Percentiles rank a stretch among this genome's conserved stretches.
Evolutionary conservation across 2,113 vertebrate species (phyloP).

Genomic region (Tautogolabrus adspersus): DNA sequence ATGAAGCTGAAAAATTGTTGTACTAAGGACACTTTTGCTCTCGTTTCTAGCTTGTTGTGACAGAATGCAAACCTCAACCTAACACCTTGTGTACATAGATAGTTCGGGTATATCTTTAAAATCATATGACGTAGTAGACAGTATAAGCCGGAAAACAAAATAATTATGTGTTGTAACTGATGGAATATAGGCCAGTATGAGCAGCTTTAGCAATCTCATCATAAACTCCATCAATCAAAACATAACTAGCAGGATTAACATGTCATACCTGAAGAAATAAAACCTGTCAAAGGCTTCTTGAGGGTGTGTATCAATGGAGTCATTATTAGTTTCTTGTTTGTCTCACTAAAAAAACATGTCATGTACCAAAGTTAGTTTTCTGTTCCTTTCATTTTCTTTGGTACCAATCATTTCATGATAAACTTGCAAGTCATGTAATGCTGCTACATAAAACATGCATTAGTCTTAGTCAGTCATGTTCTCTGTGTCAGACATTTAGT

Average conservation of each 20-base stretch:
- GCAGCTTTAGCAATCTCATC: neutral
- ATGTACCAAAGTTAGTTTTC: neutral
- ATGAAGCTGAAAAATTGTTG: neutral
- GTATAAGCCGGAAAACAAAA: neutral
- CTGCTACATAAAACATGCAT: neutral
- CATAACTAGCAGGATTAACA: neutral
- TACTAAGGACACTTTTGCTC: conserved; percentile 11
- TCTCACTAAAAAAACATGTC: too few species aligned
- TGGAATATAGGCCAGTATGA: neutral
- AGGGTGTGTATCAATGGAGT: too few species aligned
- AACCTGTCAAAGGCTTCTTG: too few species aligned
- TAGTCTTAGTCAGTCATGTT: neutral
- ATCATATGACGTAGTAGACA: too few species aligned
- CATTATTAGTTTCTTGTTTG: too few species aligned
- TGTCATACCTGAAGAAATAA: neutral
- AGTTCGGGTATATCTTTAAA: neutral
- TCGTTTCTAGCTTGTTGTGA: conserved; percentile 18
- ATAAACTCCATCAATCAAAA: neutral
- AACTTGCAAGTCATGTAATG: neutral
- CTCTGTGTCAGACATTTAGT: neutral
- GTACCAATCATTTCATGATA: neutral
- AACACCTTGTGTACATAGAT: neutral
- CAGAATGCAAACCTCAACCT: neutral
- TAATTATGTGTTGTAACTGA: neutral
- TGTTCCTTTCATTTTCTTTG: conserved; percentile 32